These are phyloP conservation scores for Caenorhabditis brenneri DNA, from an alignment of 1,140 invertebrate species.

Conservation along the genomic window DNA sequence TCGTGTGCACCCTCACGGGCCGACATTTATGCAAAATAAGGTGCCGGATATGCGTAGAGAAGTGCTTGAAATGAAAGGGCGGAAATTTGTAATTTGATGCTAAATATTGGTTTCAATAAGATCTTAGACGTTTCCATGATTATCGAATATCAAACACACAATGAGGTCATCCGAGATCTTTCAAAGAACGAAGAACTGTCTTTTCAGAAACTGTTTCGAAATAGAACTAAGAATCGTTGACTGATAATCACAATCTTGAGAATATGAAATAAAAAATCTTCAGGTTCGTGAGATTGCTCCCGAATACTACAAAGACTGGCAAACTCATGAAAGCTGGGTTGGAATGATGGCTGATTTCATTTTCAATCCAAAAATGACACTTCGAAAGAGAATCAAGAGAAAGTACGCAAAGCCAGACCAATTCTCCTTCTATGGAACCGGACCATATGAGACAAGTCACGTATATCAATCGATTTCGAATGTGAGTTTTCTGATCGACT, in stretches of 20 bases:
- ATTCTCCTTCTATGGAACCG: conserved; percentile 69
- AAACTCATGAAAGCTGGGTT: conserved; percentile 90
- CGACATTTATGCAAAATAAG: conserved; percentile 11
- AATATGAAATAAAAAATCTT: conserved; percentile 3
- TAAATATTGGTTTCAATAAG: neutral
- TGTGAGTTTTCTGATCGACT: conserved; percentile 59
- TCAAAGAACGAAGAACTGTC: neutral
- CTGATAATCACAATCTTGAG: too few relatives aligned
- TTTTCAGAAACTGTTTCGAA: too few relatives aligned
- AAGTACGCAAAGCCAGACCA: conserved; percentile 62
- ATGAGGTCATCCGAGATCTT: neutral
- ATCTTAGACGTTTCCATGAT: neutral
- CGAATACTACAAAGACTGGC: conserved; percentile 93
- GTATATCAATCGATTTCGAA: conserved; percentile 61
- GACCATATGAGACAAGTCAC: conserved; percentile 63
- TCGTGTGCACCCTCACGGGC: neutral
- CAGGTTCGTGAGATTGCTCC: conserved; percentile 89
- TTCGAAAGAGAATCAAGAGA: conserved; percentile 90
- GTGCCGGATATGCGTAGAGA: conserved; percentile 7
- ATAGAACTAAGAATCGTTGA: too few relatives aligned
- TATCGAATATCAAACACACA: neutral
- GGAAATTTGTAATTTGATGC: conserved; percentile 44
- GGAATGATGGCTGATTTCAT: conserved; percentile 94
- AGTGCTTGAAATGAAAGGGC: conserved; percentile 21
- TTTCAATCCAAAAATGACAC: conserved; percentile 91